Percentiles rank a stretch among this genome's conserved stretches.
Conservation (phyloP, 23 tunicate species). For the Ascidia mentula region DNA sequence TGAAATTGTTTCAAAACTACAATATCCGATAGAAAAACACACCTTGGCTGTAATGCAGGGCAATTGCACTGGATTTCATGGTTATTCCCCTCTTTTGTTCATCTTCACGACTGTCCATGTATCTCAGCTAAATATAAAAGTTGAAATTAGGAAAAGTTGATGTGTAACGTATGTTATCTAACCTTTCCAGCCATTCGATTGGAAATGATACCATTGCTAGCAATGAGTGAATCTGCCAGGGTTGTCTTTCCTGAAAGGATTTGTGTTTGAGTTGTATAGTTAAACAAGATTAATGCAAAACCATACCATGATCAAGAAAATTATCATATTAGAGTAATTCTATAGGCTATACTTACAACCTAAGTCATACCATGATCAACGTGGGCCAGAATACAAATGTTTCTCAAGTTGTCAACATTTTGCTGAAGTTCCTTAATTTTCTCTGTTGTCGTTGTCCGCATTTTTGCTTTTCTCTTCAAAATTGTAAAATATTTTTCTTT, state of each 20-base stretch:
- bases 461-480: not conserved
- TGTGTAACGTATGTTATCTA: not conserved
- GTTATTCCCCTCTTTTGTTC: conserved; percentile 98
- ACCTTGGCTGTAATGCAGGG: conserved; percentile 73
- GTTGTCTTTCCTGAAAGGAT: conserved; percentile 91
- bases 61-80: conserved; percentile 97
- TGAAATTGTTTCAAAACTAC: not conserved
- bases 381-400: conserved; percentile 96
- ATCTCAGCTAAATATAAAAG: conserved; percentile 50
- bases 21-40: not conserved
- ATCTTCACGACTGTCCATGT: conserved; percentile 96
- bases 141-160: not conserved
- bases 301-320: no score
- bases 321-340: no score
- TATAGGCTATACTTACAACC: no score
- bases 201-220: conserved; percentile 97
- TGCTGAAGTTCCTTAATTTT: conserved; percentile 49
- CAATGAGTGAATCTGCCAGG: conserved; percentile 87
- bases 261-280: not conserved
- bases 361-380: conserved; percentile 93
- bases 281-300: no score
- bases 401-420: conserved; percentile 69
- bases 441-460: conserved; percentile 35
- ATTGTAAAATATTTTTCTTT: no score
- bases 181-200: conserved; percentile 88